Conservation (phyloP, 2,888 invertebrate species). For the Andrena camellia region DNA sequence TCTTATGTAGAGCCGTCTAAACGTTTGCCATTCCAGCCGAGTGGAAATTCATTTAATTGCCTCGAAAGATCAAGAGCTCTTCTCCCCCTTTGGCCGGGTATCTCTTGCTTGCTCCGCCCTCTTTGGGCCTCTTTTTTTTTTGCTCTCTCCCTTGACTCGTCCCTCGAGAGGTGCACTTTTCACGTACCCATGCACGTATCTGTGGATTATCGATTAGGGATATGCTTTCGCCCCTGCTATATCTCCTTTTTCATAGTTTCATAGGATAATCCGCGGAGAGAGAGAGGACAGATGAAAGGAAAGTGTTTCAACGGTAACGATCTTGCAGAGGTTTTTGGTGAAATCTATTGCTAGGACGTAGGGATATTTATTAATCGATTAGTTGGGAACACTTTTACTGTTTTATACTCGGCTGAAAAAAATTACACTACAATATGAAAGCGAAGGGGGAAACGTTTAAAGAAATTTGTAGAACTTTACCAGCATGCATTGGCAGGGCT, state of each 20-base stretch:
- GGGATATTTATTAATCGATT: not conserved
- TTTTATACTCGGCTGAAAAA: not conserved
- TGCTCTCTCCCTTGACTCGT: slow-evolving; percentile 32
- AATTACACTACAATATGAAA: no score
- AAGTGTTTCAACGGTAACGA: not conserved
- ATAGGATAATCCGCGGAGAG: not conserved
- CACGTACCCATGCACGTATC: slow-evolving; percentile 17
- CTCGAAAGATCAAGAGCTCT: slow-evolving; percentile 74
- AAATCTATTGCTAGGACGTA: not conserved
- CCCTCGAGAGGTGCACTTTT: slow-evolving; percentile 30
- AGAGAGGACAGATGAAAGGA: not conserved
- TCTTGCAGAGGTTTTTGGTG: not conserved
- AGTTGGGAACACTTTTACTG: not conserved
- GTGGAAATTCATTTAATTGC: slow-evolving; percentile 78
- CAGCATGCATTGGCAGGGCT: no score
- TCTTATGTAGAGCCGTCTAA: slow-evolving; percentile 75
- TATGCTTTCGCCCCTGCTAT: slow-evolving; percentile 10
- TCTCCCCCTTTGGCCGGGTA: slow-evolving; percentile 56
- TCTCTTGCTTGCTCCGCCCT: slow-evolving; percentile 51
- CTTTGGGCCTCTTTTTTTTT: slow-evolving; percentile 37
- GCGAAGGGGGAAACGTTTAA: no score
- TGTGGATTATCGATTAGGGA: slow-evolving; percentile 26
- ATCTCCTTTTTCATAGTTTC: not conserved
- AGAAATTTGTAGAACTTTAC: no score
- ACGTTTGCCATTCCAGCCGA: slow-evolving; percentile 76